Conservation (phyloP, 2,888 invertebrate species). For the Synanthedon tipuliformis region DNA sequence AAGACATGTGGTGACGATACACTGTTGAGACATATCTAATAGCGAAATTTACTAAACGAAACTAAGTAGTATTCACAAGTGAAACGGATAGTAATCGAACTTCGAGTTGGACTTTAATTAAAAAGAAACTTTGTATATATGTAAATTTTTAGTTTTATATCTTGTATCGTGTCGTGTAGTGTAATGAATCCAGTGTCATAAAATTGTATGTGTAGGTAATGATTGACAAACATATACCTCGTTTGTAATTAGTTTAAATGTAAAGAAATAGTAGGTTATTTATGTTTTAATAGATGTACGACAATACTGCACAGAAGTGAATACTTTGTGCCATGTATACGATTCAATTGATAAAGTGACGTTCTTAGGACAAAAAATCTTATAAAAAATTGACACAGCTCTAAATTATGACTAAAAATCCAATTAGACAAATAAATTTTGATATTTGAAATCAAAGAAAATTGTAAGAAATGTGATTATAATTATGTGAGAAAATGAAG, state of each 20-base stretch:
- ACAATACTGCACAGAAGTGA: conserved; percentile 39
- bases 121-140: conserved; percentile 45
- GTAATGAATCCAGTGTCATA: conserved; percentile 59
- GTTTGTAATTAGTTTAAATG: conserved; percentile 8
- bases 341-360: no score
- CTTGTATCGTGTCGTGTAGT: conserved; percentile 16
- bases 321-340: conserved; percentile 55
- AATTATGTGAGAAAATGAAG: no score
- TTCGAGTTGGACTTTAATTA: conserved; percentile 5
- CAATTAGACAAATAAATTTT: no score
- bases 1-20: conserved; percentile 67
- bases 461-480: no score
- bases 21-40: background rate
- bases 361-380: no score
- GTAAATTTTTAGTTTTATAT: conserved; percentile 31
- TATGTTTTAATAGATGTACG: background rate
- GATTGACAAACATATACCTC: conserved; percentile 12
- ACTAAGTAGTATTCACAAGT: background rate
- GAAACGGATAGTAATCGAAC: conserved; percentile 7
- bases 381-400: no score
- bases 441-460: no score
- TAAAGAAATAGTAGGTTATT: background rate
- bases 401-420: no score
- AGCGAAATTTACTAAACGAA: background rate
- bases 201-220: conserved; percentile 9